Percentiles rank a stretch among this genome's conserved stretches.
Conservation (phyloP, 2,113 vertebrate genomes). For the Atlantisia rogersi region DNA sequence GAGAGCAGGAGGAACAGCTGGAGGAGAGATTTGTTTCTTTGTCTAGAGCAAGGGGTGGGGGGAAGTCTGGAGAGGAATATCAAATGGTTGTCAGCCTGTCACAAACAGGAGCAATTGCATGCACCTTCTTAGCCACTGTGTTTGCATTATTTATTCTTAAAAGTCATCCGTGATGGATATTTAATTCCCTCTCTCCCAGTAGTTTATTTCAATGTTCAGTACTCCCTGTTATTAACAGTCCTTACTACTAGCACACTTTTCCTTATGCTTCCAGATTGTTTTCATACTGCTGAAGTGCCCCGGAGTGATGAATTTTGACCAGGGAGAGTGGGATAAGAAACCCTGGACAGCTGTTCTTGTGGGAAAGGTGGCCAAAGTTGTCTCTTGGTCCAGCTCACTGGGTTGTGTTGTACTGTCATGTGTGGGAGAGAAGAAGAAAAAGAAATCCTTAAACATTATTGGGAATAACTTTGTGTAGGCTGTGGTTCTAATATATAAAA, state of each 20-base stretch:
- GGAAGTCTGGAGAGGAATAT: background rate
- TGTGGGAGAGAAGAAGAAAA: too few species aligned
- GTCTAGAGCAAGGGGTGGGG: rapidly evolving
- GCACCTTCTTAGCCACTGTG: background rate
- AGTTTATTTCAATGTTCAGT: background rate
- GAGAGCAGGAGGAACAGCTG: background rate
- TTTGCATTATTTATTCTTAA: background rate
- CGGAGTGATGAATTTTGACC: background rate
- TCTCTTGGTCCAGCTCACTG: background rate
- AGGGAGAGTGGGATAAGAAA: background rate
- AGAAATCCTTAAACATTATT: background rate
- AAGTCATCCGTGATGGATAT: background rate
- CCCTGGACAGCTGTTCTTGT: too few species aligned
- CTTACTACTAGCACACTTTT: background rate
- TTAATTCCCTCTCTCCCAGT: background rate
- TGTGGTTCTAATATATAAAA: background rate
- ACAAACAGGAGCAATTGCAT: background rate
- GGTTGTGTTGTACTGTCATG: background rate
- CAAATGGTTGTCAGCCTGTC: background rate
- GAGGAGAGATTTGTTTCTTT: background rate
- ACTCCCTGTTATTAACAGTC: background rate
- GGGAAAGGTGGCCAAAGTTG: background rate
- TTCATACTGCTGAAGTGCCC: too few species aligned
- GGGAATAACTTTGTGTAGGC: background rate
- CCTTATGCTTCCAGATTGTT: background rate